A percentile compares a stretch with the other conserved stretches of the same genome.
Evolutionary conservation across 2,888 invertebrate species (phyloP).

Genomic region (Drosophila nr. fundita): DNA sequence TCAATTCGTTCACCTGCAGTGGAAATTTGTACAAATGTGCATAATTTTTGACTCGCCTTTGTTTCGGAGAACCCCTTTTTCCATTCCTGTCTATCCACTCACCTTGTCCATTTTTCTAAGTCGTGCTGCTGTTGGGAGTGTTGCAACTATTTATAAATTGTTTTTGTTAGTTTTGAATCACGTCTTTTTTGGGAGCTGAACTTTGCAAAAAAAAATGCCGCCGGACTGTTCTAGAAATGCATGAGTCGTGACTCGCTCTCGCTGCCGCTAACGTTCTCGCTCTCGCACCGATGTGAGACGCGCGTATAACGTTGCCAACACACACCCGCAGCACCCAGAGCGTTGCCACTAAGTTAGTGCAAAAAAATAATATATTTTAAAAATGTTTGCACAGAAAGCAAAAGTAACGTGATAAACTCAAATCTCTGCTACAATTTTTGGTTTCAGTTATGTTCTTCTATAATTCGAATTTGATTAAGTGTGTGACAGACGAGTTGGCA

Average conservation of each 20-base stretch:
- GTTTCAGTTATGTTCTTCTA: neutral
- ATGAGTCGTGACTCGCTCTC: slow-evolving; percentile 50
- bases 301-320: slow-evolving; percentile 44
- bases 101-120: slow-evolving; percentile 46
- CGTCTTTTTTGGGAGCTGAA: slow-evolving; percentile 40
- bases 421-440: neutral
- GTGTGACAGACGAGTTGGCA: slow-evolving; percentile 40
- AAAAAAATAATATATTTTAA: neutral
- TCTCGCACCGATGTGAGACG: slow-evolving; percentile 28
- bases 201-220: slow-evolving; percentile 59
- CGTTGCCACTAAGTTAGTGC: slow-evolving; percentile 23
- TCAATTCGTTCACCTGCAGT: slow-evolving; percentile 90
- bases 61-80: neutral
- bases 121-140: slow-evolving; percentile 1
- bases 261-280: slow-evolving; percentile 13
- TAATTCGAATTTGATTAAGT: neutral
- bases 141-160: slow-evolving; percentile 18
- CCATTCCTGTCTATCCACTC: neutral
- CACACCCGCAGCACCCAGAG: neutral
- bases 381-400: neutral
- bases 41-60: slow-evolving; percentile 7
- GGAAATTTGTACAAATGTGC: slow-evolving; percentile 10
- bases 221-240: slow-evolving; percentile 74
- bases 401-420: neutral
- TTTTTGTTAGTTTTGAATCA: slow-evolving; percentile 21